Base-by-base conservation (phyloP, 2,113 vertebrate species). In the Corythornis vintsioides region DNA sequence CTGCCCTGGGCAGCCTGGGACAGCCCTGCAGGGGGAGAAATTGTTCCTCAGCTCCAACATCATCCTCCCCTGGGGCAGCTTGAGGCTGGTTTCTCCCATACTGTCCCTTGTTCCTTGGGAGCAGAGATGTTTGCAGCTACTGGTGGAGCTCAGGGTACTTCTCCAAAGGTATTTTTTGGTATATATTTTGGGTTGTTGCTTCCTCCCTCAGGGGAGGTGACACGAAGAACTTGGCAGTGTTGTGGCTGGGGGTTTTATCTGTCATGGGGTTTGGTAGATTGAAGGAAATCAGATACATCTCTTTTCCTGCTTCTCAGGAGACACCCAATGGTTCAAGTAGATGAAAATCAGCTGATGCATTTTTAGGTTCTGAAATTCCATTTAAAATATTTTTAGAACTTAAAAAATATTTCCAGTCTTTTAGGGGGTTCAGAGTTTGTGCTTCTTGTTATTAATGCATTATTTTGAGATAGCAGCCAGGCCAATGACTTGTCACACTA, bases 401-500 rank as follows among this genome's bases (percentile, higher is more conserved):
- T 4, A 8, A 61, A 79, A 29, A 28, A 10, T 10, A 69, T 86
- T 83, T 69, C 76, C 18, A 63, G 21, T 57, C 31, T 70, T 70
- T 55, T 2, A 15, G 19, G 50, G 66, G 47, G 64, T 80, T 80
- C 15, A 15, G 88, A 86, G 90, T 61, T 50, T 28, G 33, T 63
- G 56, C 45, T 61, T 86, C 80, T 90, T 95, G 74, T 89, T 87
- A 78, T 95, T 92, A 88, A 72, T 56, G 78, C 57, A 26, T 29
- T 91, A 56, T 89, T 89, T 91, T 91, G 66, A 92, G 64, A n/a
- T 11, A 82, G 85, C 82, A 78, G 82, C 85, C 85, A 87, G 82
- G 75, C 81, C 81, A 88, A 64, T 82, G 88, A 38, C 82, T 89
- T 92, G 82, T 89, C 93, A 89, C 92, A 89, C 89, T 85, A 43